Evolutionary conservation across 1,140 invertebrate genomes (phyloP), one percentile per base, ranked within the genome.

Genomic region (Temnothorax longispinosus): DNA sequence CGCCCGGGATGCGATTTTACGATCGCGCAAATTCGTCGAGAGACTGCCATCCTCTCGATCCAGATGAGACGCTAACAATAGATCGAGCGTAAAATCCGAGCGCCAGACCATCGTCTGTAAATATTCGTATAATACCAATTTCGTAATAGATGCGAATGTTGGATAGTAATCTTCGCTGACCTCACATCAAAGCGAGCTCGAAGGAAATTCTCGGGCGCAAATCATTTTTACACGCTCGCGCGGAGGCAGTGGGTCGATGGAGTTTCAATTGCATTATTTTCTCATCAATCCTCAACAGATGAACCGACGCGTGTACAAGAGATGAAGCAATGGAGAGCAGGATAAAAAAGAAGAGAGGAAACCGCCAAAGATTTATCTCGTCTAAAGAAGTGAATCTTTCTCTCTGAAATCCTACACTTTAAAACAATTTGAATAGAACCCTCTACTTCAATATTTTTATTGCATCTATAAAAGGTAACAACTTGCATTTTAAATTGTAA

Each of bases 231-330:
- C 54, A 54, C 52, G 77, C 74, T 85, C 84, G 58, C 80, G 52
- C 75, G 38, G 41, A 62, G 64, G 71, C 77, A 86, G n/a, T 54
- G 44, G 32, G 21, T 62, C 60, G 89, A 90, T 90, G 81, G 38
- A 82, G 80, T 90, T 88, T 82, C 69, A 91, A 91, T 88, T 56
- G 64, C 60, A 81, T 91, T 91, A 88, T 62, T 52, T 41, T 52
- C 77, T 78, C 87, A 88, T 91, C 84, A 77, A 89, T 58, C 56
- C 69, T 41, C 58, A 47, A 75, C 71, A 80, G 89, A 90, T 82
- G 76, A 82, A 44, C 27, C 41, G 86, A 75, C 50, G 10, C 60
- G 62, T 1, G 10, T 32, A 21, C 41, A 4, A 72, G 21, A 82
- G 32, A 27, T 41, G 64, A 69, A 64, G 32, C 71, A 72, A 50